These are phyloP conservation scores for Urocyon cinereoargenteus DNA, from an alignment of 2,797 vertebrate species.

Conservation along the genomic window DNA sequence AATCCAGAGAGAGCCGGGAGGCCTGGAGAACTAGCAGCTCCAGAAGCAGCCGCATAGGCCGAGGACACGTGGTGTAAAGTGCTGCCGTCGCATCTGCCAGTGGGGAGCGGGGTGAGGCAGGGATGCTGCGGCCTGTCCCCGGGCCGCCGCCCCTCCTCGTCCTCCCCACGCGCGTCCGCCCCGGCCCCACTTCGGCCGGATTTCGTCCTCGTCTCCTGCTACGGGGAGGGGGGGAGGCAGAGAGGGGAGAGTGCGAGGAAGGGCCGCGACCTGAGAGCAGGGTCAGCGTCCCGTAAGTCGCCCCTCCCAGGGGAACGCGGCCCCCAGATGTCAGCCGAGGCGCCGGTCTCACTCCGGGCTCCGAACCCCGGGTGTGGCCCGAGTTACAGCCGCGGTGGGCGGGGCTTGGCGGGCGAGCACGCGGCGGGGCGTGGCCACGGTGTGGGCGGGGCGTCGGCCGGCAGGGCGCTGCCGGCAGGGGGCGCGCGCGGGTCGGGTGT, in stretches of 20 bases:
- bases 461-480: not conserved
- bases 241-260: not conserved
- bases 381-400: not conserved
- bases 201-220: not conserved
- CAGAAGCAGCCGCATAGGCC: constrained; percentile 75
- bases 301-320: not conserved
- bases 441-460: not conserved
- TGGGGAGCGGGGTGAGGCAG: constrained; percentile 85
- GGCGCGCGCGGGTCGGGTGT: not conserved
- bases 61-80: constrained; percentile 86
- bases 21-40: not conserved
- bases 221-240: not conserved
- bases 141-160: not conserved
- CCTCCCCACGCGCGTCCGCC: not conserved
- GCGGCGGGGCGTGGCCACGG: not conserved
- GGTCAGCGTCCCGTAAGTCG: not conserved
- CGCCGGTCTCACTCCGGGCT: not conserved
- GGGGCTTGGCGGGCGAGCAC: not conserved
- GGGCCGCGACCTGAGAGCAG: too few species aligned
- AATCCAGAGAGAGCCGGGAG: not conserved
- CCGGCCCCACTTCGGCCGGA: not conserved
- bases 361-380: not conserved
- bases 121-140: constrained; percentile 84
- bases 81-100: constrained; percentile 85
- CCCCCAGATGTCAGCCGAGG: not conserved